A percentile compares a stretch with the other conserved stretches of the same genome.
Evolutionary conservation across 2,797 vertebrate genomes (phyloP).

Genomic region (Sebastes miniatus): DNA sequence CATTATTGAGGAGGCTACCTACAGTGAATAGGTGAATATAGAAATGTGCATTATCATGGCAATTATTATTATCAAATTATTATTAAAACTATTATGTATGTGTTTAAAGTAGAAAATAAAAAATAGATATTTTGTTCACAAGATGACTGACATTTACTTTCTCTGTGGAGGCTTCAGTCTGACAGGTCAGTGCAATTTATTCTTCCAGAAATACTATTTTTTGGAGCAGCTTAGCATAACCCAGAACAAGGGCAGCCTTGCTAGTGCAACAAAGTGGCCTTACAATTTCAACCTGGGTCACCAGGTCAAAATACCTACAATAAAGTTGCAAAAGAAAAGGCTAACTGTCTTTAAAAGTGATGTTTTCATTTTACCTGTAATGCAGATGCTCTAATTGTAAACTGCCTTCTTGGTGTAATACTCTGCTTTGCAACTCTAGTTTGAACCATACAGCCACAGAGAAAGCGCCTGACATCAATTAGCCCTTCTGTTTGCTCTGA

Average conservation of each 20-base stretch:
- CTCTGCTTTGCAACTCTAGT: conserved; percentile 32
- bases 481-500: conserved; percentile 28
- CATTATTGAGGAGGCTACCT: neutral
- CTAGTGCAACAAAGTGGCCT: neutral
- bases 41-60: neutral
- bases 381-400: conserved; percentile 2
- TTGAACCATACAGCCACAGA: neutral
- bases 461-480: conserved; percentile 64
- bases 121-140: neutral
- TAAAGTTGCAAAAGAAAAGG: neutral
- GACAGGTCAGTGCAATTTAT: neutral
- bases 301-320: neutral
- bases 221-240: neutral
- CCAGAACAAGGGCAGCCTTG: neutral
- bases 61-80: neutral
- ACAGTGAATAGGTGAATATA: neutral
- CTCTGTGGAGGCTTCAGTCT: neutral
- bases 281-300: neutral
- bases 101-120: neutral
- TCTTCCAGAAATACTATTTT: neutral
- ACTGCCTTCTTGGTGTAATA: neutral
- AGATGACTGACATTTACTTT: neutral
- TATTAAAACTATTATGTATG: neutral
- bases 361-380: conserved; percentile 17
- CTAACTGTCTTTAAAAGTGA: neutral